Base-by-base conservation (phyloP, 2,797 vertebrate genomes). In the Enteromius trimaculatus region DNA sequence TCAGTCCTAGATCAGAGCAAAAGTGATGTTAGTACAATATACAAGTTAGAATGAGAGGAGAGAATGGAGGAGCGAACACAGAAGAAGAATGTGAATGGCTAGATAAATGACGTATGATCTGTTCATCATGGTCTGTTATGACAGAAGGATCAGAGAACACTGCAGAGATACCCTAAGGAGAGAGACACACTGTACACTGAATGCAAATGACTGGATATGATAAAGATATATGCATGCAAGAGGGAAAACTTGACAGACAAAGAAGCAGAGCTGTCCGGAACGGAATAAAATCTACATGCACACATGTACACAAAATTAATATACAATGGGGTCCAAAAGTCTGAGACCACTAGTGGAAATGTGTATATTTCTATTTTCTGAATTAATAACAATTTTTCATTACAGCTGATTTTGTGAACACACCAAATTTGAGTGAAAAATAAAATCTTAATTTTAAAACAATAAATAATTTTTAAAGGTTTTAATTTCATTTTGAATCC, bases 41-140 rank as follows among this genome's bases (percentile, higher is more conserved):
- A 42, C n/a, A 55, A 21, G 39, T 55, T 26, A 26, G 64, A 69
- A 83, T 69, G 75, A 49, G 26, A 49, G 19, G 47, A 66, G 62
- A 66, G 34, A 76, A 66, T 77, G 65, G 31, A 78, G 26, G 26
- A 83, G 39, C 1, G 19, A 76, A 21, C 51, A 58, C 51, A 76
- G 71, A 26, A n/a, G 8, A 65, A 53, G 47, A 72, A 64, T 66
- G 77, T 42, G 77, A 85, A 53, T 31, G 77, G 21, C 53, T 29
- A 76, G 72, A 64, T 7, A 71, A 66, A 83, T 69, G 69, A 77
- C 31, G 34, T 71, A 80, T 79, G 79, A 60, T 69, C 71, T 77
- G 70, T 80, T 80, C 80, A 80, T 85, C 80, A 83, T 72, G 77
- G 44, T 26, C 49, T 80, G 65, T 79, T 76, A 77, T 79, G 55